phyloP scores from a whole-genome alignment of 2,888 invertebrate species.

The Palloptera scutellata region DNA sequence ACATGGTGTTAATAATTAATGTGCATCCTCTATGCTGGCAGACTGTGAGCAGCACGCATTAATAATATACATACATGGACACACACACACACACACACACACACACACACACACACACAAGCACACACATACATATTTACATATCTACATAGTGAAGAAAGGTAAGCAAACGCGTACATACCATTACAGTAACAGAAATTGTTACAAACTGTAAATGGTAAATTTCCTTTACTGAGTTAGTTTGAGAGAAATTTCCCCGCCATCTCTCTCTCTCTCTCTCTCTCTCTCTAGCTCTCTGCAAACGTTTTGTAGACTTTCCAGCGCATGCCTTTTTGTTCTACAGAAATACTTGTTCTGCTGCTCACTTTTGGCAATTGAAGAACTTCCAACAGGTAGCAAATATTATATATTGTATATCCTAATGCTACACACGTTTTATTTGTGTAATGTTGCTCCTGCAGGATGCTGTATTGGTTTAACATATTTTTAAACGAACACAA shows the following conservation, averaged over 20 bases:
- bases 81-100: constrained; percentile 5
- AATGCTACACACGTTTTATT: not conserved
- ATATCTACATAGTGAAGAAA: not conserved
- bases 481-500: constrained; percentile 4
- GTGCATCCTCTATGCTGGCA: constrained; percentile 28
- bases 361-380: not conserved
- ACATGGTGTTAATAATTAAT: constrained; percentile 35
- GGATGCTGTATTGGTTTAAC: constrained; percentile 31
- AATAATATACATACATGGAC: constrained; percentile 1
- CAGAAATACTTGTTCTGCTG: not conserved
- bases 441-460: constrained; percentile 27
- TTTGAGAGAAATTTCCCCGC: not conserved
- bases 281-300: not conserved
- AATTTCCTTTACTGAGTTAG: not conserved
- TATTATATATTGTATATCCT: not conserved
- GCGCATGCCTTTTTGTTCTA: constrained; percentile 31
- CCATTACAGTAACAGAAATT: not conserved
- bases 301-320: constrained; percentile 32
- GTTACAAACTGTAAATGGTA: too few species aligned
- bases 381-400: constrained; percentile 41
- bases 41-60: constrained; percentile 5
- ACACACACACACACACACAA: too few species aligned
- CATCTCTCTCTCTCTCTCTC: not conserved
- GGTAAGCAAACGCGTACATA: not conserved
- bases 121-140: not conserved